A percentile compares a stretch with the other conserved stretches of the same genome.
Conservation (phyloP, 2,113 vertebrate species). For the Plestiodon gilberti region DNA sequence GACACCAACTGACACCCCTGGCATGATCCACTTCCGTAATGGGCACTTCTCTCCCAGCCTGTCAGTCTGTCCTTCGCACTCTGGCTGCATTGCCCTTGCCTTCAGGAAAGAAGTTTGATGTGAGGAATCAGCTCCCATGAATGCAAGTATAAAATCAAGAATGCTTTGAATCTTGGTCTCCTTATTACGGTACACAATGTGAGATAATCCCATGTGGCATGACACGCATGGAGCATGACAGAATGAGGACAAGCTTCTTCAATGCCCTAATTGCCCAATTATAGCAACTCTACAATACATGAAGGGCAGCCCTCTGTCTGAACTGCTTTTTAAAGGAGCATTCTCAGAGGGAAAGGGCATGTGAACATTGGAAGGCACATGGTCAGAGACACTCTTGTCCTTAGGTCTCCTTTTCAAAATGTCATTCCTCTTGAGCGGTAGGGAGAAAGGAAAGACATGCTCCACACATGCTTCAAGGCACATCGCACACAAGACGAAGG, state of each 20-base stretch:
- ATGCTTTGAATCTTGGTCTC: not conserved
- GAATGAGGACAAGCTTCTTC: not conserved
- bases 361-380: not conserved
- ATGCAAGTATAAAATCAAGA: not conserved
- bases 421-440: not conserved
- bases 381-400: not conserved
- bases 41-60: not conserved
- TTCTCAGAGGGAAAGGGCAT: not conserved
- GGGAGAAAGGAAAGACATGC: not conserved
- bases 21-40: not conserved
- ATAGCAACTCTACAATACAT: not conserved
- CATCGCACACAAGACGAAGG: too few relatives aligned
- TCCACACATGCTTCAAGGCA: not conserved
- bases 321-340: not conserved
- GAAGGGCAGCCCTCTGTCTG: not conserved
- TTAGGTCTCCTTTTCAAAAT: not conserved
- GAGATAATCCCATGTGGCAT: constrained; percentile 6
- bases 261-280: not conserved
- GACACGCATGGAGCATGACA: not conserved
- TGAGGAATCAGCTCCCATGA: not conserved
- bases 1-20: not conserved
- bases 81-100: not conserved
- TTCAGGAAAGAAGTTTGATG: not conserved
- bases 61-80: not conserved
- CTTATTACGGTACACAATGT: not conserved